Percentiles rank a stretch among this genome's conserved stretches.
phyloP scores from a whole-genome alignment of 1,140 invertebrate genomes.

The Zophobas morio region DNA sequence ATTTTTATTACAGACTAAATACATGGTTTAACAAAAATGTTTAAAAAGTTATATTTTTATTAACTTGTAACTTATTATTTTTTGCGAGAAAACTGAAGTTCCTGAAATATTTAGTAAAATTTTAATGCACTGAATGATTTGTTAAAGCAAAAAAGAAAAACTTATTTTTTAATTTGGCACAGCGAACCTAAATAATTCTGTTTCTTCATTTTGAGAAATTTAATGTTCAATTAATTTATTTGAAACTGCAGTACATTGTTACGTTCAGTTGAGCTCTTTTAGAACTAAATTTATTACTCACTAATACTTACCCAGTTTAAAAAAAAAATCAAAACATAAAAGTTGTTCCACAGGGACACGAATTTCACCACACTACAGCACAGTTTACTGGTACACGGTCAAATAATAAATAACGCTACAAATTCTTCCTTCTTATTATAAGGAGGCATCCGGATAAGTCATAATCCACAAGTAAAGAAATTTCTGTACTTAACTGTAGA shows the following conservation, averaged over 20 bases:
- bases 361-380: not conserved
- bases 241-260: conserved; percentile 1
- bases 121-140: not conserved
- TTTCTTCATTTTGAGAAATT: conserved; percentile 23
- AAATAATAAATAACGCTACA: no score
- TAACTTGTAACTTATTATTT: not conserved
- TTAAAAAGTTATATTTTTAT: conserved; percentile 15
- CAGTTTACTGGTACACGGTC: not conserved
- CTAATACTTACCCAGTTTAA: no score
- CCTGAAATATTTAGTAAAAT: not conserved
- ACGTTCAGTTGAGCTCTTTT: not conserved
- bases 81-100: not conserved
- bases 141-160: not conserved
- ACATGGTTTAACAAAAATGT: not conserved
- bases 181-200: not conserved
- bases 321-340: no score
- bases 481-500: no score
- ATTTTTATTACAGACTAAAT: not conserved
- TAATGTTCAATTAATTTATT: conserved; percentile 14
- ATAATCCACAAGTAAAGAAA: no score
- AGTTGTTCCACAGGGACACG: no score
- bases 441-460: no score
- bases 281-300: not conserved
- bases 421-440: no score
- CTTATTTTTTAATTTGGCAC: not conserved